Base-by-base conservation (phyloP, 2,888 invertebrate species). In the Drosophila mercatorum region DNA sequence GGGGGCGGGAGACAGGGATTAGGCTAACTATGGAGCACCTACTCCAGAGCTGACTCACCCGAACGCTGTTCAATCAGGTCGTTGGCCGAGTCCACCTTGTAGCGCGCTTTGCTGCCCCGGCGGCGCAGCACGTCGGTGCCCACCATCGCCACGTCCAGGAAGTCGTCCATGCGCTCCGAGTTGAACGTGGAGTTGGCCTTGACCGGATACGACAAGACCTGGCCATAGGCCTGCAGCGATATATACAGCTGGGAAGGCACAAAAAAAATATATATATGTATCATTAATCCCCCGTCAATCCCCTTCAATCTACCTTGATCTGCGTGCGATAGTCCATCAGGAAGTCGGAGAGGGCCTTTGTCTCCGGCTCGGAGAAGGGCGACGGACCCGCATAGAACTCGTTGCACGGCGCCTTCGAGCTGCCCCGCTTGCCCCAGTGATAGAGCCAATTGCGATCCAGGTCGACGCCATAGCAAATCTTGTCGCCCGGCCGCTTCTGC, bases 351-450 rank as follows among this genome's bases (percentile, higher is more conserved):
- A 96, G 94, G 0, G 95, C 95, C 75, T 94, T 93, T 0, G 95
- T 96, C 93, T 97, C 97, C 0, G 96, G 96, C 86, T 97, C 97
- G 7, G 96, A 97, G 91, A 96, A 96, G 3, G 96, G 94, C 26
- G 93, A 91, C 0, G 95, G 94, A 0, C 97, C 97, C 0, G 95
- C 95, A 91, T 95, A 97, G 75, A 95, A 95, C 59, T 97, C 96
- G 26, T 95, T 95, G 88, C 97, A 97, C 0, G 95, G 95, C 1
- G 95, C 95, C 88, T 96, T 95, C 28, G 96, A 96, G 1, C 96
- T 95, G 41, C 96, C 96, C 74, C 94, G 93, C 80, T 94, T 94
- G 53, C 95, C 94, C 96, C 96, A 97, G 73, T 95, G 95, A 89
- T 95, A 95, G 66, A 95, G 95, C 94, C 96, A 97, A 92, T 97